Base-by-base conservation (phyloP, 2,888 invertebrate genomes). In the Tineola bisselliella region DNA sequence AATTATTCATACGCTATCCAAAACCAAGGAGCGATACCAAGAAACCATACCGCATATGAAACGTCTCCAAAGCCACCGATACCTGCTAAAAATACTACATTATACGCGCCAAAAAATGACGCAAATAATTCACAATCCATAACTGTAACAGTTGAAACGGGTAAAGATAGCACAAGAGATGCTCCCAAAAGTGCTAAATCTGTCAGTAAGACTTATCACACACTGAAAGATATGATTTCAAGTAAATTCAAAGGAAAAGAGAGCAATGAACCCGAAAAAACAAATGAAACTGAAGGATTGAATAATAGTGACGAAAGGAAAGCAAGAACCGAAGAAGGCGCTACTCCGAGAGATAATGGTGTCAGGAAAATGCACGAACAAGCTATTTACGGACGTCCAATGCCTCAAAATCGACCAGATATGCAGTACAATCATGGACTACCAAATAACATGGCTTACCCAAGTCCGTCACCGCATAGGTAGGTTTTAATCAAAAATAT, bases 171-270 rank as follows among this genome's bases (percentile, higher is more conserved):
- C 44, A 87, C 86, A 13, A 84, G 86, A 70, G 89, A 90, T 66
- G 84, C 88, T 0, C 88, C 84, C 0, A 89, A 89, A 74, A 88
- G 83, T 61, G 81, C 87, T 57, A 91, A 92, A 74, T 90, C 92
- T n/a, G 90, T 93, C 62, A 91, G 92, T 56, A 92, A 93, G 78
- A 94, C 94, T 0, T 94, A 94, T 71, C 92, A 94, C 74, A 93
- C 94, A 4, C 89, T 94, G 64, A 94, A 93, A 84, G 94, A 94
- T 70, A 92, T 94, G 88, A 93, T 94, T 71, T 93, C 93, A 18
- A 93, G 92, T 74, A 90, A 92, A 69, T 94, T 94, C 75, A 92
- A 92, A 69, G 90, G 88, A 67, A 90, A 89, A 72, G 87, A 88
- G 25, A 90, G 78, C 54, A 87, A 79, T 69, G 90, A 90, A 19